These are phyloP conservation scores for Bhutanitis thaidina DNA, from an alignment of 2,888 invertebrate genomes.

Conservation along the genomic window DNA sequence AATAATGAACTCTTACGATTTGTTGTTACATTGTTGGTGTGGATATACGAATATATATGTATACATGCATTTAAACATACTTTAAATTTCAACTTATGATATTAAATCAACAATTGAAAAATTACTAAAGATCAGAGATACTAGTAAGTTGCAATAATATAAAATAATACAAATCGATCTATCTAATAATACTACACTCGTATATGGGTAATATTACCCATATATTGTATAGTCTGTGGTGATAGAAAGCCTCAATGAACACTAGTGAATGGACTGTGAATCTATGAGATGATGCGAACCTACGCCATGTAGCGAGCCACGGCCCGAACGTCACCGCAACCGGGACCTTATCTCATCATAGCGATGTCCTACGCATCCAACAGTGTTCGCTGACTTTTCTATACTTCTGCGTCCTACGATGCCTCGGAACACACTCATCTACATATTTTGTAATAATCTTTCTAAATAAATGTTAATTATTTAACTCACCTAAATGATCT, in stretches of 20 bases:
- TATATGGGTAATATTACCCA: background rate
- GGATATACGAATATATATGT: no score
- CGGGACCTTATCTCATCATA: conserved; percentile 45
- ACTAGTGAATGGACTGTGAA: conserved; percentile 57
- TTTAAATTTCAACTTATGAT: no score
- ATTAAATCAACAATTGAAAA: no score
- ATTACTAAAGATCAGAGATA: no score
- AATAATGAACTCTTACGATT: no score
- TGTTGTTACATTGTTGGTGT: no score
- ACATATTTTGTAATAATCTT: background rate
- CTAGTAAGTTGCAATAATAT: no score
- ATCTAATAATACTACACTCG: no score
- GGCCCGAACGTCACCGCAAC: conserved; percentile 28
- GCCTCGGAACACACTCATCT: background rate
- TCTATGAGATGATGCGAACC: conserved; percentile 31
- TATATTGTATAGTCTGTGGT: conserved; percentile 50
- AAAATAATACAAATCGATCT: no score
- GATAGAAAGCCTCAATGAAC: conserved; percentile 72
- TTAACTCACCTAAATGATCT: no score
- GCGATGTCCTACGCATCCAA: conserved; percentile 25
- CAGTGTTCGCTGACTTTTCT: conserved; percentile 22
- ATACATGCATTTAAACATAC: no score
- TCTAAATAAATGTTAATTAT: background rate
- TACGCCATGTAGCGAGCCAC: conserved; percentile 31
- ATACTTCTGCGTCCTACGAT: background rate